Percentiles rank a stretch among this genome's conserved stretches.
Conservation (phyloP, 1,140 invertebrate species). For the Cyphomyrmex costatus region DNA sequence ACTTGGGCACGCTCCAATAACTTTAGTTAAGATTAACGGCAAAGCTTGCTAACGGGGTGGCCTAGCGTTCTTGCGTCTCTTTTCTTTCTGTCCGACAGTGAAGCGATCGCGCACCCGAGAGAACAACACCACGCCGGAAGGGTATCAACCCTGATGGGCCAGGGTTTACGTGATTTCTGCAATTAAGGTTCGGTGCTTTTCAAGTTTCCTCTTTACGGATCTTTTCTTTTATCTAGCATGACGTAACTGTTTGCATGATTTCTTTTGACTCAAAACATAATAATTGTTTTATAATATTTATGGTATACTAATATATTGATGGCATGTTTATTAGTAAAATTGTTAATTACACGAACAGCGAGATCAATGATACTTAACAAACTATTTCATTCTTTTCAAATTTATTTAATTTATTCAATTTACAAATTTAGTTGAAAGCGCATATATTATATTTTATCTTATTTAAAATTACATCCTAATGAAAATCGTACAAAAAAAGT, state of each 20-base stretch:
- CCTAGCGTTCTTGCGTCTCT: slow-evolving; percentile 76
- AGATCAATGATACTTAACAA: not conserved
- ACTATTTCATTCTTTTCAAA: not conserved
- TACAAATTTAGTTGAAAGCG: not conserved
- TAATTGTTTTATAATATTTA: not conserved
- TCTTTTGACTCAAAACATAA: not conserved
- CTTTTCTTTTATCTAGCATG: slow-evolving; percentile 4
- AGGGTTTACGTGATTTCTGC: slow-evolving; percentile 78
- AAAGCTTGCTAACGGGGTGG: slow-evolving; percentile 77
- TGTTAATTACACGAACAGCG: not conserved
- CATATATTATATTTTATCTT: not conserved
- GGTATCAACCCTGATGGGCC: slow-evolving; percentile 85
- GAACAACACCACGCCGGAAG: slow-evolving; percentile 86
- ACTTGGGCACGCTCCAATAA: slow-evolving; percentile 28
- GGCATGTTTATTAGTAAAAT: not conserved
- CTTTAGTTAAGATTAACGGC: slow-evolving; percentile 57
- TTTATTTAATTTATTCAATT: not conserved
- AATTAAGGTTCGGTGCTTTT: slow-evolving; percentile 82
- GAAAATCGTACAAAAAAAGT: not conserved
- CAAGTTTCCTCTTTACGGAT: slow-evolving; percentile 68
- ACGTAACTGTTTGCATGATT: slow-evolving; percentile 34
- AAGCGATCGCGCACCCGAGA: slow-evolving; percentile 89
- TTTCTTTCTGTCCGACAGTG: slow-evolving; percentile 85
- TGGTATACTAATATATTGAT: not conserved
- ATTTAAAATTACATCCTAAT: not conserved